A percentile compares a stretch with the other conserved stretches of the same genome.
These are phyloP conservation scores for Odocoileus hemionus DNA, from an alignment of 2,113 vertebrate genomes.

Conservation along the genomic window DNA sequence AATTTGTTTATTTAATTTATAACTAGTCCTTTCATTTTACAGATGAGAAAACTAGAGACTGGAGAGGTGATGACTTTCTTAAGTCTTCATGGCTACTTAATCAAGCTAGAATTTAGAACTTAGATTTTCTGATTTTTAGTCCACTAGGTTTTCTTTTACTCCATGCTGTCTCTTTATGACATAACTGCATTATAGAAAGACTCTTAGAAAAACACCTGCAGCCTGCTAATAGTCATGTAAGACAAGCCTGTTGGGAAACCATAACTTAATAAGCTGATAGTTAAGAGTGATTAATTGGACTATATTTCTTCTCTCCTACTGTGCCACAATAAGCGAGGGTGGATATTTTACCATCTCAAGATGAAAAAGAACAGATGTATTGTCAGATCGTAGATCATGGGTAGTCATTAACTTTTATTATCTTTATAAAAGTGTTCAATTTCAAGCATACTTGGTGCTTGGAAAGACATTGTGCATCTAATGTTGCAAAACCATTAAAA, in stretches of 20 bases:
- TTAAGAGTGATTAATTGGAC: constrained; percentile 80
- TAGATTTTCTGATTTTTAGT: constrained; percentile 24
- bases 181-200: constrained; percentile 60
- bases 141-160: not conserved
- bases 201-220: constrained; percentile 74
- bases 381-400: constrained; percentile 82
- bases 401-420: constrained; percentile 84
- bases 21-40: not conserved
- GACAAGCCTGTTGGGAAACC: constrained; percentile 77
- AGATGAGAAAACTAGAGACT: not conserved
- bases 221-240: constrained; percentile 65
- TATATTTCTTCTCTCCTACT: constrained; percentile 73
- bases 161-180: constrained; percentile 53
- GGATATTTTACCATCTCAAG: constrained; percentile 71
- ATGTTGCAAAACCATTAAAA: constrained; percentile 78
- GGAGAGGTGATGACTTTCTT: not conserved
- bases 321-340: constrained; percentile 71
- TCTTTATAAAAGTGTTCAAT: constrained; percentile 82
- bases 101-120: constrained; percentile 24
- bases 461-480: constrained; percentile 75
- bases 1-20: constrained; percentile 7
- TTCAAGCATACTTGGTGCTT: constrained; percentile 77
- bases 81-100: not conserved
- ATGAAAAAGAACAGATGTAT: constrained; percentile 81
- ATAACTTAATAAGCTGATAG: constrained; percentile 79